These are phyloP conservation scores for Drosophila mulleri DNA, from an alignment of 2,888 invertebrate genomes.

Conservation along the genomic window DNA sequence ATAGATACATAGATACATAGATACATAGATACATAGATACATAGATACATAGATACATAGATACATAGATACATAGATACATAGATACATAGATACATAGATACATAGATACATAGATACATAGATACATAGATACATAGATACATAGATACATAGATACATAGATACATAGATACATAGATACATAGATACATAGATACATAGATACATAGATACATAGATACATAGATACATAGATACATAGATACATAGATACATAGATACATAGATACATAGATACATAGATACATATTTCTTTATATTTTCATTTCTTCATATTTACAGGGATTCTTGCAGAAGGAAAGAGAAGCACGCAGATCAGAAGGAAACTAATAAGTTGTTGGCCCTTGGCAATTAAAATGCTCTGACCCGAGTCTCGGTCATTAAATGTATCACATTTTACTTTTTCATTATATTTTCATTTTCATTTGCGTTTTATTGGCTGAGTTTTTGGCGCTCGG, in stretches of 20 bases:
- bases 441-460: conserved; percentile 34
- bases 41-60: too few relatives aligned
- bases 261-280: not conserved
- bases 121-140: too few relatives aligned
- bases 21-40: too few relatives aligned
- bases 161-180: too few relatives aligned
- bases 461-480: conserved; percentile 38
- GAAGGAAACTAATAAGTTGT: not conserved
- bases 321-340: not conserved
- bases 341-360: too few relatives aligned
- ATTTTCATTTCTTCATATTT: not conserved
- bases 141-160: too few relatives aligned
- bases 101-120: too few relatives aligned
- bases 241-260: not conserved
- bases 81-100: too few relatives aligned
- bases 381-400: conserved; percentile 1
- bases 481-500: conserved; percentile 16
- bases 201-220: not conserved
- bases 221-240: not conserved
- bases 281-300: not conserved
- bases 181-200: not conserved
- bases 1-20: too few relatives aligned
- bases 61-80: too few relatives aligned
- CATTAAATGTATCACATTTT: conserved; percentile 59
- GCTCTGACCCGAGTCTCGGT: conserved; percentile 41